Conservation (phyloP, 1,140 invertebrate genomes). For the Archegozetes longisetosus region DNA sequence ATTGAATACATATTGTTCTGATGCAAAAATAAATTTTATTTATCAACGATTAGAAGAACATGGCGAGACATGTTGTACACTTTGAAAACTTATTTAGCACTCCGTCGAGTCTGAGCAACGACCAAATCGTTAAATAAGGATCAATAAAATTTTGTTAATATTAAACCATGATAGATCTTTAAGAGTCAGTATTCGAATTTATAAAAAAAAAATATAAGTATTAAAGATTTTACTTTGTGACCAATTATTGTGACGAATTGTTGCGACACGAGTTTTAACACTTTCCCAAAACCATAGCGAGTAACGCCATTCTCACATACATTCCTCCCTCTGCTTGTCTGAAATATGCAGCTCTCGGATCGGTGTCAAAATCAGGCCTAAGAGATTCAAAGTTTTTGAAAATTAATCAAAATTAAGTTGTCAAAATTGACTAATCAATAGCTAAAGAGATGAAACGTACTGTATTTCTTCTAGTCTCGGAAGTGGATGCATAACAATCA, state of each 20-base stretch:
- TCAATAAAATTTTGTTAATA: background rate
- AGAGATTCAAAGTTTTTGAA: background rate
- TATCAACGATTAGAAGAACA: conserved; percentile 34
- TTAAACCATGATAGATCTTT: too few relatives aligned
- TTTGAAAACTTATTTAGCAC: conserved; percentile 31
- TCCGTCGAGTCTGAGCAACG: background rate
- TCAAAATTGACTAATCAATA: background rate
- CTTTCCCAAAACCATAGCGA: conserved; percentile 69
- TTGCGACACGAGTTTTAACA: too few relatives aligned
- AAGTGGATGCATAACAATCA: conserved; percentile 94
- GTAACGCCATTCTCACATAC: conserved; percentile 92
- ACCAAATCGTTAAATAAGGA: background rate
- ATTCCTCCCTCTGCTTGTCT: conserved; percentile 93
- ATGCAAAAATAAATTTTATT: too few relatives aligned
- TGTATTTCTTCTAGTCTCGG: conserved; percentile 87
- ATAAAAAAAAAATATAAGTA: too few relatives aligned
- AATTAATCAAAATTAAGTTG: conserved; percentile 4
- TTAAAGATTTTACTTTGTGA: too few relatives aligned
- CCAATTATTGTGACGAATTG: too few relatives aligned
- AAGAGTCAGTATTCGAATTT: too few relatives aligned
- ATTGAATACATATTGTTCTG: too few relatives aligned
- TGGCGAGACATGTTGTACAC: conserved; percentile 33
- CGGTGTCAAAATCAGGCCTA: conserved; percentile 72
- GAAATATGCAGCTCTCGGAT: conserved; percentile 94
- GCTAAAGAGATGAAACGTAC: conserved; percentile 24